A percentile compares a stretch with the other conserved stretches of the same genome.
These are phyloP conservation scores for Mythimna vitellina DNA, from an alignment of 2,888 invertebrate genomes.

Conservation along the genomic window DNA sequence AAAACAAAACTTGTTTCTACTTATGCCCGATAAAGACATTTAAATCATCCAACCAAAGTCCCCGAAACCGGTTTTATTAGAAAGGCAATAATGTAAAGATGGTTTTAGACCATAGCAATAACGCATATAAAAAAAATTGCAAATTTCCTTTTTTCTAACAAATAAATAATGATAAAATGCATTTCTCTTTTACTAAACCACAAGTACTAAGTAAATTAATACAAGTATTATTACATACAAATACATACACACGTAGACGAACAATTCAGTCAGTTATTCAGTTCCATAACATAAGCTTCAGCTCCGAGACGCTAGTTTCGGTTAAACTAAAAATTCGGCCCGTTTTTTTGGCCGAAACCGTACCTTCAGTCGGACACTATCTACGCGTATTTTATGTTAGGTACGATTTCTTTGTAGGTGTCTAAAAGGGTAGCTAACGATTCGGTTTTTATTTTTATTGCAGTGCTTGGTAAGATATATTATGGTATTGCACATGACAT, in stretches of 20 bases:
- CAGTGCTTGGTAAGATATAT: conserved; percentile 7
- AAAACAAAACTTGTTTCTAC: no score
- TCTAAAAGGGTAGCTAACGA: conserved; percentile 55
- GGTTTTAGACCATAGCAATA: no score
- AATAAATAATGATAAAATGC: no score
- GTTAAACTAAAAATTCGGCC: not conserved
- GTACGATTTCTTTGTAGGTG: conserved; percentile 35
- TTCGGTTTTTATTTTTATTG: conserved; percentile 61
- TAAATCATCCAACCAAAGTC: no score
- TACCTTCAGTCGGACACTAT: not conserved
- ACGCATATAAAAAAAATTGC: no score
- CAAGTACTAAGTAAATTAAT: no score
- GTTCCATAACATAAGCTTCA: not conserved
- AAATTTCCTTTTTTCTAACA: no score
- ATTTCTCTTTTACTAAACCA: no score
- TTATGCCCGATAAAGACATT: no score
- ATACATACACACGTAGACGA: not conserved
- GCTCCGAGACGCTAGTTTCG: not conserved
- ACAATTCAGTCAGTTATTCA: not conserved
- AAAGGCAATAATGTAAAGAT: no score
- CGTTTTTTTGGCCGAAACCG: not conserved
- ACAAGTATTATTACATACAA: not conserved
- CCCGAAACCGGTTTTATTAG: no score
- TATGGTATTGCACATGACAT: conserved; percentile 18
- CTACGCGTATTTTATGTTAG: conserved; percentile 45